phyloP scores from a whole-genome alignment of 2,888 invertebrate species.

The Callyntrura sp. region DNA sequence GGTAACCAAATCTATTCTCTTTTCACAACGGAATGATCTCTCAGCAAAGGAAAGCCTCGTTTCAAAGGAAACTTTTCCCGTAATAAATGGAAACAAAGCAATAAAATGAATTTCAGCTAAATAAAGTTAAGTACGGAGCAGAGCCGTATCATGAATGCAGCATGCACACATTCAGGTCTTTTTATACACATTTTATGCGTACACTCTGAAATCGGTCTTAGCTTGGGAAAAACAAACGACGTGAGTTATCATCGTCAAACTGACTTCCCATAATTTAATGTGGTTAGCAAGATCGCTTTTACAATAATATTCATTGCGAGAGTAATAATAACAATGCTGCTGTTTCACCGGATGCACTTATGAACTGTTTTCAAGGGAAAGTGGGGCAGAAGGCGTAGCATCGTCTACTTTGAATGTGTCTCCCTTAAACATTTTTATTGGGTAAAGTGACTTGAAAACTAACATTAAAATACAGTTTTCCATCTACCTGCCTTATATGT shows the following conservation, averaged over 20 bases:
- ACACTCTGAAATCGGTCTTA: no score
- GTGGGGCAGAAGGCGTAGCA: conserved; percentile 18
- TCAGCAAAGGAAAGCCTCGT: not conserved
- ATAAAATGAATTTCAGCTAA: conserved; percentile 15
- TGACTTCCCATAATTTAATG: not conserved
- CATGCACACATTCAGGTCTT: no score
- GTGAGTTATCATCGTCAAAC: no score
- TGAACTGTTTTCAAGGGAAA: not conserved
- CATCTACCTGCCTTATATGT: not conserved
- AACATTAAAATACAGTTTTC: not conserved
- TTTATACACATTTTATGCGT: no score
- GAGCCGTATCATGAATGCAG: no score
- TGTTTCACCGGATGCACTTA: not conserved
- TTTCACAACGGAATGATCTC: conserved; percentile 34
- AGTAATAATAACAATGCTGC: not conserved
- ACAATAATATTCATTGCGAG: no score
- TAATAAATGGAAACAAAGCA: conserved; percentile 23
- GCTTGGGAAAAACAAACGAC: no score
- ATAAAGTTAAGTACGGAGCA: not conserved
- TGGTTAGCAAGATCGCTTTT: no score
- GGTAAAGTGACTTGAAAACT: not conserved
- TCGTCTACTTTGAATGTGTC: no score
- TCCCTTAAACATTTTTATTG: not conserved
- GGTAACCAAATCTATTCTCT: not conserved
- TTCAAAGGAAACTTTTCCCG: conserved; percentile 18